These are phyloP conservation scores for Elanoides forficatus DNA, from an alignment of 2,113 vertebrate genomes.

Conservation along the genomic window DNA sequence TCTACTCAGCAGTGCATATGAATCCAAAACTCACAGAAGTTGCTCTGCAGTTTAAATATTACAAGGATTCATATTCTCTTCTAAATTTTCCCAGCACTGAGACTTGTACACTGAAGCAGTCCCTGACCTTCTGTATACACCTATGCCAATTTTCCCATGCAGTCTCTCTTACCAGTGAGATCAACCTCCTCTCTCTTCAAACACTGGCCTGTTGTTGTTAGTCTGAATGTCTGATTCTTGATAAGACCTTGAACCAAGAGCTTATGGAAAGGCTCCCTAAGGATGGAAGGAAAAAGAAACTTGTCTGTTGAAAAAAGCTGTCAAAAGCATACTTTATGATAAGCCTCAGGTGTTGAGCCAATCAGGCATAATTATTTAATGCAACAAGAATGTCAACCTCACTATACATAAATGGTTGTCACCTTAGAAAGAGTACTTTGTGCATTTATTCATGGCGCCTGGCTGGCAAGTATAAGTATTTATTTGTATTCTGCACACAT, in stretches of 20 bases:
- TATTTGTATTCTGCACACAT: background rate
- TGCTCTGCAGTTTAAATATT: background rate
- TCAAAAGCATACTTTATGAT: background rate
- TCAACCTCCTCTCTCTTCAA: constrained; percentile 85
- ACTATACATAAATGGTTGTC: background rate
- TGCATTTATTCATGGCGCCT: background rate
- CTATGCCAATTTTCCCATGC: background rate
- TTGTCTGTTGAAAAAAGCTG: background rate
- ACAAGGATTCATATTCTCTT: background rate
- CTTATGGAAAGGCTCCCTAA: constrained; percentile 92
- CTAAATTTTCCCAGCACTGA: background rate
- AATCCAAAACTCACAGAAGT: background rate
- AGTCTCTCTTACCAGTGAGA: constrained; percentile 81
- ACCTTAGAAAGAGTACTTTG: background rate
- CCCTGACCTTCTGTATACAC: background rate
- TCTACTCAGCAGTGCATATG: background rate
- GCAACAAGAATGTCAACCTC: constrained; percentile 24
- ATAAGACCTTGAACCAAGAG: constrained; percentile 95
- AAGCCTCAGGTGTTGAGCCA: background rate
- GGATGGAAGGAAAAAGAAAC: background rate
- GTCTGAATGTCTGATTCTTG: constrained; percentile 91
- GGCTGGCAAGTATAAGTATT: background rate
- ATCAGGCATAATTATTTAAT: background rate
- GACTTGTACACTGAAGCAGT: background rate
- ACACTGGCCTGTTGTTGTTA: constrained; percentile 82